Conservation (phyloP, 2,113 vertebrate genomes). For the Rhinoderma darwinii region DNA sequence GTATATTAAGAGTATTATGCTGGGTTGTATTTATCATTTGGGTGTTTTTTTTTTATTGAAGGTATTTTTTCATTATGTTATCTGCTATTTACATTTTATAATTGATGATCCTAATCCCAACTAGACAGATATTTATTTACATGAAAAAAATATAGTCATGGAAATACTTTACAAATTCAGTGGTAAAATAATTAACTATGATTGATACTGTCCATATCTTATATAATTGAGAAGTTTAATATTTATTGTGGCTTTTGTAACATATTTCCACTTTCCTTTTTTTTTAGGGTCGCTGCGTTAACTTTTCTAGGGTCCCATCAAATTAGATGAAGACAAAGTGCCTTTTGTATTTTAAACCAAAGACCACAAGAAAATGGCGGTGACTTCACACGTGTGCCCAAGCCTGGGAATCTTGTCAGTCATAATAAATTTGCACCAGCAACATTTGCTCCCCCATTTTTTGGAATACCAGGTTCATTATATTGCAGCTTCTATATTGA, state of each 20-base stretch:
- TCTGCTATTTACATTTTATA: background rate
- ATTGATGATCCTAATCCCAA: background rate
- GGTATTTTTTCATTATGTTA: too few relatives aligned
- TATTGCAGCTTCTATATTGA: background rate
- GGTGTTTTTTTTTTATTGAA: too few relatives aligned
- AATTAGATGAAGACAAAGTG: slow-evolving; percentile 70
- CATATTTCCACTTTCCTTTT: slow-evolving; percentile 51
- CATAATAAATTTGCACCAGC: slow-evolving; percentile 37
- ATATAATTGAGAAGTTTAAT: background rate
- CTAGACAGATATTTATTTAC: too few relatives aligned
- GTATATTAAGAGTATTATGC: too few relatives aligned
- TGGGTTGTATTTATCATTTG: too few relatives aligned
- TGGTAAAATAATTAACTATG: background rate
- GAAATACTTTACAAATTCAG: background rate
- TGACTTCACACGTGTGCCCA: slow-evolving; percentile 55
- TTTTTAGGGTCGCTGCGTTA: slow-evolving; percentile 89
- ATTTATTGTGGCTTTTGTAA: background rate
- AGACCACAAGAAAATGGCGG: slow-evolving; percentile 62
- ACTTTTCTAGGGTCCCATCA: slow-evolving; percentile 84
- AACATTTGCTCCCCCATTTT: slow-evolving; percentile 52
- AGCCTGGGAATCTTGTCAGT: slow-evolving; percentile 54
- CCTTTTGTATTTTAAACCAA: slow-evolving; percentile 38
- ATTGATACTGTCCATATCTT: background rate
- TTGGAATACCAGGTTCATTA: slow-evolving; percentile 30
- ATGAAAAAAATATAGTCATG: too few relatives aligned